A percentile compares a stretch with the other conserved stretches of the same genome.
Evolutionary conservation across 2,113 vertebrate genomes (phyloP).

Genomic region (Aptenodytes forsteri): DNA sequence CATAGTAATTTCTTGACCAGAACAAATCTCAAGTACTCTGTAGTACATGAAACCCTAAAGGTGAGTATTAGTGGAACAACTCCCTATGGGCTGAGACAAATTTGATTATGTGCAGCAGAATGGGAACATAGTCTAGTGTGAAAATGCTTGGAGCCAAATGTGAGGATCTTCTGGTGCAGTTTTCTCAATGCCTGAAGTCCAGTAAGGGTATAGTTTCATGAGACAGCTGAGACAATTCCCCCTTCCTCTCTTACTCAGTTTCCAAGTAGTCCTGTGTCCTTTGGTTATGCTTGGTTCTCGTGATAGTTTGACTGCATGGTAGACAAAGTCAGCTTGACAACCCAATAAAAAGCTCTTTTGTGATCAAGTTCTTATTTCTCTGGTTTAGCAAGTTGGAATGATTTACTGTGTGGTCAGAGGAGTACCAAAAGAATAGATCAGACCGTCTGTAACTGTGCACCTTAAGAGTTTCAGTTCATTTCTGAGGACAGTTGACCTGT

Average conservation of each 20-base stretch:
- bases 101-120: background rate
- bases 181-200: background rate
- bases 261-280: background rate
- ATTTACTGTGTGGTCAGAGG: background rate
- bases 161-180: background rate
- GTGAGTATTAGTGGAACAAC: background rate
- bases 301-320: background rate
- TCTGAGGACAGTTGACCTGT: background rate
- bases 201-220: background rate
- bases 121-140: rapidly evolving
- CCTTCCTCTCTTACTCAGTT: background rate
- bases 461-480: background rate
- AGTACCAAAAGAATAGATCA: background rate
- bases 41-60: background rate
- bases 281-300: background rate
- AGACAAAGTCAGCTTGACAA: background rate
- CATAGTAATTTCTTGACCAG: background rate
- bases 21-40: background rate
- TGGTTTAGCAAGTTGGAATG: background rate
- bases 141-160: background rate
- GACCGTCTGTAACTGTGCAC: background rate
- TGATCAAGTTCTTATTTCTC: background rate
- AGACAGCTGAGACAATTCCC: background rate
- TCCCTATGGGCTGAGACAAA: background rate
- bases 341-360: background rate